Evolutionary conservation across 2,113 vertebrate genomes (phyloP), one percentile per base, ranked within the genome.

Genomic region (Vanacampus margaritifer): DNA sequence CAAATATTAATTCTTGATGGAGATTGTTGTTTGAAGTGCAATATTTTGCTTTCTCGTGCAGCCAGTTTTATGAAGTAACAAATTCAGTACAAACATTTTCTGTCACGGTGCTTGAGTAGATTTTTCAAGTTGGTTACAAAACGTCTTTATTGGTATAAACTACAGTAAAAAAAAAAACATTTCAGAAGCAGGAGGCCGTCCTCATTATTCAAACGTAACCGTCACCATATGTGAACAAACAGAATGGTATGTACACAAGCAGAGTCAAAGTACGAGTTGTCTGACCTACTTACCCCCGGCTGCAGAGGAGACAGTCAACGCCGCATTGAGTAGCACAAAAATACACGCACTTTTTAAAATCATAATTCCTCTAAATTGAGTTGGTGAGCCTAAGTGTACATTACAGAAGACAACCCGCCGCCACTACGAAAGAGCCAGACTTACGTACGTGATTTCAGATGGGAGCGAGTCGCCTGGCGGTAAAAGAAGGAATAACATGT

Each of bases 281-380:
- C 24, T 36, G 65, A 51, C 51, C 67, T 79, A 87, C 88, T 88
- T 87, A 87, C 87, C 69, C 59, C 84, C 67, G 19, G 74, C 43
- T 43, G 76, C 70, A 21, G 26, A 53, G 69, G n/a, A 50, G 73
- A 71, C 57, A 36, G 60, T 78, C 36, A 62, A 11, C 14, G 37
- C 37, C 50, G 53, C 54, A 13, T 0, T 2, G 7, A 67, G 11
- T 5, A 79, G 64, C 7, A 85, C 26, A 26, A 76, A 68, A 6
- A 79, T 37, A 68, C 0, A 59, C 0, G 69, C 7, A 23, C 1
- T 17, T 14, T 37, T 51, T 1, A n/a, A 11, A 26, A 17, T 0
- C 86, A 87, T 87, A 41, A 28, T 36, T 59, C 21, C 36, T 39
- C 58, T 5, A 17, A 58, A 17, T n/a, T 37, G 8, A 21, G 9